phyloP scores from a whole-genome alignment of 2,113 vertebrate species.

The Zapus hudsonius region DNA sequence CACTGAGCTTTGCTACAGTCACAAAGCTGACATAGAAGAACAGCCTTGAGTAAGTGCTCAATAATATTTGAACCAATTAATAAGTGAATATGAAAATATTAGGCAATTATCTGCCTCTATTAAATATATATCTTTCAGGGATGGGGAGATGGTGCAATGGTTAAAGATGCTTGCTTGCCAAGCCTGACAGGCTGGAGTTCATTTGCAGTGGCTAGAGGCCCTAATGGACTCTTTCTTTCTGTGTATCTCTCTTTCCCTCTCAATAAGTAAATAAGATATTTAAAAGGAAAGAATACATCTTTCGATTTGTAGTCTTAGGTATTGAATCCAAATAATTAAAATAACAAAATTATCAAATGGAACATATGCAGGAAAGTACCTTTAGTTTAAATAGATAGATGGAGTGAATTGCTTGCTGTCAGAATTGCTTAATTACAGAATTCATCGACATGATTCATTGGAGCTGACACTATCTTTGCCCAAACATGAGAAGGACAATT shows the following conservation, averaged over 20 bases:
- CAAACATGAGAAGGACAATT: conserved; percentile 45
- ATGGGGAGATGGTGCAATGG: too few relatives aligned
- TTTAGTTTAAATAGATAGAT: conserved; percentile 36
- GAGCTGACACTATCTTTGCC: not conserved
- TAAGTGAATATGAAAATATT: conserved; percentile 1
- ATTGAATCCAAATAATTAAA: not conserved
- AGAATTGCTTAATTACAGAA: conserved; percentile 44
- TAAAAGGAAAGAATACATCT: not conserved
- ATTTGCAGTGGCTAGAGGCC: too few relatives aligned
- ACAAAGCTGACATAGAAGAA: not conserved
- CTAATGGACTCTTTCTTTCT: too few relatives aligned
- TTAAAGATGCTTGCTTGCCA: too few relatives aligned
- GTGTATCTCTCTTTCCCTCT: too few relatives aligned
- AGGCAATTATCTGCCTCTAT: not conserved
- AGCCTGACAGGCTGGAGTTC: too few relatives aligned
- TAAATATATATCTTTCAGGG: not conserved
- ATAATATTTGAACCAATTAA: not conserved
- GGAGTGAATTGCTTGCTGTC: conserved; percentile 33
- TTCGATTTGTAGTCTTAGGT: conserved; percentile 31
- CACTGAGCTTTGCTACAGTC: not conserved
- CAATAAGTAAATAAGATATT: too few relatives aligned
- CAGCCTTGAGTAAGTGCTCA: not conserved
- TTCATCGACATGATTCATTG: not conserved
- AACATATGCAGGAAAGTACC: not conserved
- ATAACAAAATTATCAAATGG: conserved; percentile 65